Conservation (phyloP, 37 sponge, comb jelly and placozoan species). For the Bolinopsis microptera region DNA sequence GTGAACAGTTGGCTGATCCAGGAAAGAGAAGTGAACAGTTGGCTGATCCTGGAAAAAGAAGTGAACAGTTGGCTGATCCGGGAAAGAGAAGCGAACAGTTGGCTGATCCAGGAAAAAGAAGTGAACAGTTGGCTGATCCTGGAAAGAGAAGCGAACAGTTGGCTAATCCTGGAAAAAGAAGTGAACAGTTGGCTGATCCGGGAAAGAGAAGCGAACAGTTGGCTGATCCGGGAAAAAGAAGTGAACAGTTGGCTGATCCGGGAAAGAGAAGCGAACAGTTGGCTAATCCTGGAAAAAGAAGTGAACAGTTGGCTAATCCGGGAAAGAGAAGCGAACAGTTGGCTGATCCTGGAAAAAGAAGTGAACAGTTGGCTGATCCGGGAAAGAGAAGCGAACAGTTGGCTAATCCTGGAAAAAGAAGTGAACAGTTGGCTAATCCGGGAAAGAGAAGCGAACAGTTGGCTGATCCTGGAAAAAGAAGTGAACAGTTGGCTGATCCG, state of each 20-base stretch:
- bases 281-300: neutral
- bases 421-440: neutral
- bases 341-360: neutral
- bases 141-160: slow-evolving; percentile 8
- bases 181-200: neutral
- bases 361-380: neutral
- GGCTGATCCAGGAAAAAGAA: neutral
- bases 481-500: neutral
- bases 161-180: neutral
- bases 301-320: neutral
- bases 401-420: neutral
- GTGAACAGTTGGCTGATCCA: too few relatives aligned
- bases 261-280: too few relatives aligned
- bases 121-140: neutral
- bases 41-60: neutral
- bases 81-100: slow-evolving; percentile 8
- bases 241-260: too few relatives aligned
- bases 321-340: slow-evolving; percentile 8
- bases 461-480: neutral
- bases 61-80: neutral
- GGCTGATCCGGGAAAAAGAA: too few relatives aligned
- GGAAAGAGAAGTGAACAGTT: slow-evolving; percentile 17
- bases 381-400: slow-evolving; percentile 2
- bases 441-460: slow-evolving; percentile 8
- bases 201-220: neutral